Evolutionary conservation across 2,888 invertebrate species (phyloP), one percentile per base, ranked within the genome.

Genomic region (Lordiphosa fenestrarum): DNA sequence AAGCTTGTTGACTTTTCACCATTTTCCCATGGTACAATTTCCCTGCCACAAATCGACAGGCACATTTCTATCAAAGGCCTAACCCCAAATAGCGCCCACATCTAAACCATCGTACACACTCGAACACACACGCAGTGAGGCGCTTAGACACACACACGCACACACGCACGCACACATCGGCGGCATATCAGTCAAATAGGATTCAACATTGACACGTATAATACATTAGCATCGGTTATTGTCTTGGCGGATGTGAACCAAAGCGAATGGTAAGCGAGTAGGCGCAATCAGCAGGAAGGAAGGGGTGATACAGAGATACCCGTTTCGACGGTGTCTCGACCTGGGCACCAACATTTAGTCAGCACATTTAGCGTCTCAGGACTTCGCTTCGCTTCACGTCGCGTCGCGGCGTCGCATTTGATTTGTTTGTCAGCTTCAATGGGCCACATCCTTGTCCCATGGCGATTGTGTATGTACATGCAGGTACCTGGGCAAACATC

Each of bases 181-280:
- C 1, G 25, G 25, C 25, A 81, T 66, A 81, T 78, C 84, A 75
- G 66, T 76, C 78, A 70, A 73, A 78, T 41, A 53, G 64, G 82
- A 71, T 68, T 76, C 82, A 76, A 71, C 73, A 82, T 72, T 78
- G 80, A 78, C 80, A 81, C 76, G 82, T 74, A 68, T 69, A 78
- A 69, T 60, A 80, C 82, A 81, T 82, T 82, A 76, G 70, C 72
- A 72, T 69, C 67, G 62, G 80, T 72, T 78, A 74, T 78, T 82
- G 80, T 73, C 69, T 69, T 66, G 67, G 69, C 64, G 69, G 47
- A 64, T 57, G 57, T 44, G 51, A 46, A 19, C 7, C 41, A 41
- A 40, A 19, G 49, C 10, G 25, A 19, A 36, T 7, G 25, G 37
- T 21, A 30, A 12, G 23, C 38, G 53, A 19, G 35, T 15, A 13